phyloP scores from a whole-genome alignment of 1,140 invertebrate genomes.

The Pemphigus obesinymphae region DNA sequence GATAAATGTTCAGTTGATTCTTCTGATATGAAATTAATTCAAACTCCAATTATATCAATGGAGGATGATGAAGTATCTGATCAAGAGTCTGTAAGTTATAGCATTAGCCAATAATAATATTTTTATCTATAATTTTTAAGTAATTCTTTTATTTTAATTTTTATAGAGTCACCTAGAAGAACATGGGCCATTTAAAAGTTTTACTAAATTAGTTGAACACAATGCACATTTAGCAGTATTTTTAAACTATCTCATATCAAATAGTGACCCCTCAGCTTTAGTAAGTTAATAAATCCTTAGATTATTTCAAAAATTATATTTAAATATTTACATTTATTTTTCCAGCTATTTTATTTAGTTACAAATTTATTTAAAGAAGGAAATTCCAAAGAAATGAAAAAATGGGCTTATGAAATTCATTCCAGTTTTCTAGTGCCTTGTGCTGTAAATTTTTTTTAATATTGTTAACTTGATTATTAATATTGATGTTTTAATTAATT shows the following conservation, averaged over 20 bases:
- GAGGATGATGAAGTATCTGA: slow-evolving; percentile 90
- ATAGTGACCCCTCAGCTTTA: slow-evolving; percentile 76
- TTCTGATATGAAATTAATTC: slow-evolving; percentile 34
- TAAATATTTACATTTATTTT: slow-evolving; percentile 46
- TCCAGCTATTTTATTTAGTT: slow-evolving; percentile 82
- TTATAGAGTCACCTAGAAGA: slow-evolving; percentile 64
- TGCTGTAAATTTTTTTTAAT: slow-evolving; percentile 60
- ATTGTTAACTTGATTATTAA: too few species aligned
- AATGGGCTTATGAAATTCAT: slow-evolving; percentile 97
- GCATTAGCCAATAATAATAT: not conserved
- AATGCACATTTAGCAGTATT: slow-evolving; percentile 83
- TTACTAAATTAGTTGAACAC: slow-evolving; percentile 65
- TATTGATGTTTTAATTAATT: not conserved
- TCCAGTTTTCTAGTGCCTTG: slow-evolving; percentile 90
- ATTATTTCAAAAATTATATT: slow-evolving; percentile 1
- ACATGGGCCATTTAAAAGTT: slow-evolving; percentile 73
- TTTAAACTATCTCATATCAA: slow-evolving; percentile 80
- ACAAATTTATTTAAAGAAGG: slow-evolving; percentile 80
- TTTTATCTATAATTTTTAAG: not conserved
- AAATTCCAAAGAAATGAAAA: slow-evolving; percentile 81
- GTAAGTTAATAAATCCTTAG: slow-evolving; percentile 51
- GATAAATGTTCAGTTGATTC: slow-evolving; percentile 13
- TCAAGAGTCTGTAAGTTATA: slow-evolving; percentile 64
- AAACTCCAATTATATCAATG: slow-evolving; percentile 75
- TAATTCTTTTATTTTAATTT: slow-evolving; percentile 40